Evolutionary conservation across 2,797 vertebrate genomes (phyloP).

Genomic region (Hemibagrus guttatus): DNA sequence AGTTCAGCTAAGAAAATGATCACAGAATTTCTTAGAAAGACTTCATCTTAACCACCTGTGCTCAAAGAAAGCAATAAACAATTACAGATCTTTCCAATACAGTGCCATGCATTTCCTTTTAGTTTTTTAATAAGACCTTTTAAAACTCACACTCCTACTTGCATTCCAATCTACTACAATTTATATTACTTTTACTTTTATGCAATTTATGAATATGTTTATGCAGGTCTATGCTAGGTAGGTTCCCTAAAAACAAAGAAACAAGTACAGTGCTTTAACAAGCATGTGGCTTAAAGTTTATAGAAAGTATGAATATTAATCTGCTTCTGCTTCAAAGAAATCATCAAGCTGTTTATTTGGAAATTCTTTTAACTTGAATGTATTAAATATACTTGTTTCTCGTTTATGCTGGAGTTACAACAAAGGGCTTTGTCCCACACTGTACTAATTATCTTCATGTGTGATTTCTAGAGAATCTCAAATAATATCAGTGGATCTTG

Average conservation of each 20-base stretch:
- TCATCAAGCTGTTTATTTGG: not conserved
- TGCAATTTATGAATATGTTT: no score
- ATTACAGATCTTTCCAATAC: constrained; percentile 20
- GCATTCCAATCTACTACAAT: not conserved
- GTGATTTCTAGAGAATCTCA: constrained; percentile 60
- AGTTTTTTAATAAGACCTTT: not conserved
- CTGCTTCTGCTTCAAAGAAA: constrained; percentile 2
- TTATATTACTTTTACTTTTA: not conserved
- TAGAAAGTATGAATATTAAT: not conserved
- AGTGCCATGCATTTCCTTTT: not conserved
- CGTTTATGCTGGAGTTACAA: constrained; percentile 61
- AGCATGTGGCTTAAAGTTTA: not conserved
- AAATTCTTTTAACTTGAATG: constrained; percentile 2
- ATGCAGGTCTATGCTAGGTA: not conserved
- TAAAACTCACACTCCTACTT: not conserved
- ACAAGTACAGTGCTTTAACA: not conserved
- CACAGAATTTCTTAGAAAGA: not conserved
- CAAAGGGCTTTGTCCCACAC: constrained; percentile 63
- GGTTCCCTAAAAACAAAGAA: not conserved
- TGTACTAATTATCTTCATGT: constrained; percentile 60
- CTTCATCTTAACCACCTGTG: constrained; percentile 40
- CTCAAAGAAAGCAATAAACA: constrained; percentile 30
- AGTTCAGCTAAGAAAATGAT: constrained; percentile 20
- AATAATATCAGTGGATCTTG: constrained; percentile 64
- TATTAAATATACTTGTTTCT: constrained; percentile 16